Evolutionary conservation across 2,888 invertebrate species (phyloP).

Genomic region (Ellobium chinense): DNA sequence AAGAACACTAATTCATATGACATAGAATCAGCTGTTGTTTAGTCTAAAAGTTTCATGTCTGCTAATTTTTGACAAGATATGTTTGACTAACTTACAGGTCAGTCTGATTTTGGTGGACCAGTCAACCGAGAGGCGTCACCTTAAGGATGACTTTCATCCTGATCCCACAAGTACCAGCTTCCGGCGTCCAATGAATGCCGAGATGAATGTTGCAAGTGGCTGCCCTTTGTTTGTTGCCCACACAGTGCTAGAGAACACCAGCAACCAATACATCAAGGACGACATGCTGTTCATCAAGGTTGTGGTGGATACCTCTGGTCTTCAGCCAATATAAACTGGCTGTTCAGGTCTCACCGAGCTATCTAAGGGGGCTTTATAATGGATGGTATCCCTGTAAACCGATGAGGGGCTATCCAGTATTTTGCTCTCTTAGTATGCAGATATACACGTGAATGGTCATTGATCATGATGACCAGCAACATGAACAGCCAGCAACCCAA

Average conservation of each 20-base stretch:
- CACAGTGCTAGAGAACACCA: constrained; percentile 59
- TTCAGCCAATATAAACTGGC: constrained; percentile 9
- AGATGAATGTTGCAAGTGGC: constrained; percentile 76
- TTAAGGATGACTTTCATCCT: constrained; percentile 73
- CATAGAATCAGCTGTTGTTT: too few relatives aligned
- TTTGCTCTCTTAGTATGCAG: too few relatives aligned
- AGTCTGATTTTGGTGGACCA: constrained; percentile 74
- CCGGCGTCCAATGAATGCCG: constrained; percentile 67
- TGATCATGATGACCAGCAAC: too few relatives aligned
- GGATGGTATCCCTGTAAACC: too few relatives aligned
- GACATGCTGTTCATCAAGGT: constrained; percentile 71
- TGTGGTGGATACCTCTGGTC: constrained; percentile 52
- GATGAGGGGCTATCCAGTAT: too few relatives aligned
- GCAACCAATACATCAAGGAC: constrained; percentile 62
- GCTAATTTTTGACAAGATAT: too few relatives aligned
- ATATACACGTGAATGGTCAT: too few relatives aligned
- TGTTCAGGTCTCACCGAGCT: too few relatives aligned
- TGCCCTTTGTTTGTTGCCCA: constrained; percentile 72
- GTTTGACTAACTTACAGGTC: constrained; percentile 55
- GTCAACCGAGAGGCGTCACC: constrained; percentile 56
- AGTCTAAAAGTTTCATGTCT: too few relatives aligned
- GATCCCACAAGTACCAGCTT: constrained; percentile 71
- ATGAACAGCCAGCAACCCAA: too few relatives aligned
- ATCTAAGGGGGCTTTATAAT: too few relatives aligned
- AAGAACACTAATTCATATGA: too few relatives aligned